Evolutionary conservation across 2,797 vertebrate species (phyloP).

Genomic region (Hydrolagus colliei): DNA sequence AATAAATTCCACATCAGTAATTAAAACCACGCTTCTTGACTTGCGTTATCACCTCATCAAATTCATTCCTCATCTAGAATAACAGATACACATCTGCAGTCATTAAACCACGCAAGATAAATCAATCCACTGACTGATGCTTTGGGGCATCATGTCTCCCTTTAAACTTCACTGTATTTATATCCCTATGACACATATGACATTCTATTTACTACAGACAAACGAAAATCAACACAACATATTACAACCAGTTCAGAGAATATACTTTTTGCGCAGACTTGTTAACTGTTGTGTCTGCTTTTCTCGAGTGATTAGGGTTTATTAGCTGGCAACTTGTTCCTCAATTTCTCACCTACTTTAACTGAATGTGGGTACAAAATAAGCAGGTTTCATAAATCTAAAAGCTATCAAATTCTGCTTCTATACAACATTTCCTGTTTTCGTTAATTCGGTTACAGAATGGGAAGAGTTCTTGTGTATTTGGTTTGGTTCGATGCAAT

Average conservation of each 20-base stretch:
- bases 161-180: constrained; percentile 73
- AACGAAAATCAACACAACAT: constrained; percentile 65
- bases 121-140: constrained; percentile 70
- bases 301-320: not conserved
- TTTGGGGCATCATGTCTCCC: constrained; percentile 66
- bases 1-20: constrained; percentile 75
- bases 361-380: not conserved
- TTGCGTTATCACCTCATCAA: constrained; percentile 69
- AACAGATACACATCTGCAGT: constrained; percentile 73
- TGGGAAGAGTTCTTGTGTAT: not conserved
- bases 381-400: not conserved
- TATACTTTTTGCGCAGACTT: constrained; percentile 5
- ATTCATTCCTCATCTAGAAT: constrained; percentile 72
- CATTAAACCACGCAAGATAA: constrained; percentile 69
- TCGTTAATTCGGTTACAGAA: not conserved
- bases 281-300: not conserved
- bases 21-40: constrained; percentile 70
- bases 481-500: not conserved
- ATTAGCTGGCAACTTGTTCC: not conserved
- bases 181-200: constrained; percentile 70
- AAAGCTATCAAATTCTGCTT: constrained; percentile 1
- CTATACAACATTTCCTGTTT: not conserved
- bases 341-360: not conserved
- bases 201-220: constrained; percentile 79
- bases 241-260: constrained; percentile 65